These are phyloP conservation scores for Bradynema listronoti DNA, from an alignment of 1,140 invertebrate genomes.

Conservation along the genomic window DNA sequence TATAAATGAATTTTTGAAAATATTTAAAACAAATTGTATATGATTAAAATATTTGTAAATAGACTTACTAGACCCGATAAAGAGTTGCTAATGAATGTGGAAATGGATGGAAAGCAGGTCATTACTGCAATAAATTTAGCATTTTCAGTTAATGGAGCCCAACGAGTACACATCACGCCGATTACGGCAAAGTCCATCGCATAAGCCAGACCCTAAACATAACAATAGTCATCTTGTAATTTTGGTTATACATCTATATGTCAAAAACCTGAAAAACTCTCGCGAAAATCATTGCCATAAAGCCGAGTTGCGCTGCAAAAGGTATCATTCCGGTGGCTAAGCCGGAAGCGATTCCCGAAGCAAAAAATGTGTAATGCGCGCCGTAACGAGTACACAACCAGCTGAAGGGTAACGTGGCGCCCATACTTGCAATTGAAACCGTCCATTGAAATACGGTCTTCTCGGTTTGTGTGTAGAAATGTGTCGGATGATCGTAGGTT, in stretches of 20 bases:
- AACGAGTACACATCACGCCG: conserved; percentile 30
- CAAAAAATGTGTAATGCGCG: conserved; percentile 33
- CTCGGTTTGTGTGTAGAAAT: conserved; percentile 22
- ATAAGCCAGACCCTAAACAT: conserved; percentile 22
- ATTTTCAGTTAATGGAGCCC: conserved; percentile 33
- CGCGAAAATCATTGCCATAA: conserved; percentile 18
- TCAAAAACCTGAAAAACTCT: conserved; percentile 23
- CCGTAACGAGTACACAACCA: conserved; percentile 22
- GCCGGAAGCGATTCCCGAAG: conserved; percentile 24
- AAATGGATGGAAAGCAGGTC: conserved; percentile 27
- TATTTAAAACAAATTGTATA: background rate
- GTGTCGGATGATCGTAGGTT: too few relatives aligned
- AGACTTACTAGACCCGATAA: conserved; percentile 23
- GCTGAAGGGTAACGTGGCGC: conserved; percentile 31
- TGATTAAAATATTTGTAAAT: background rate
- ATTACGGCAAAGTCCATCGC: conserved; percentile 34
- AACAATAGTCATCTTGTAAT: conserved; percentile 7
- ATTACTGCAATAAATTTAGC: conserved; percentile 33
- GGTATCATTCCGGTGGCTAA: conserved; percentile 24
- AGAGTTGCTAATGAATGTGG: conserved; percentile 21
- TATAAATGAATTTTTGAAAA: background rate
- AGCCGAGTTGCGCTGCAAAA: conserved; percentile 12
- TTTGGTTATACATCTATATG: background rate
- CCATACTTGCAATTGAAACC: conserved; percentile 26
- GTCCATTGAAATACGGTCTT: conserved; percentile 30